Evolutionary conservation across 2,797 vertebrate species (phyloP), one percentile per base, ranked within the genome.

Genomic region (Aphelocoma californica): DNA sequence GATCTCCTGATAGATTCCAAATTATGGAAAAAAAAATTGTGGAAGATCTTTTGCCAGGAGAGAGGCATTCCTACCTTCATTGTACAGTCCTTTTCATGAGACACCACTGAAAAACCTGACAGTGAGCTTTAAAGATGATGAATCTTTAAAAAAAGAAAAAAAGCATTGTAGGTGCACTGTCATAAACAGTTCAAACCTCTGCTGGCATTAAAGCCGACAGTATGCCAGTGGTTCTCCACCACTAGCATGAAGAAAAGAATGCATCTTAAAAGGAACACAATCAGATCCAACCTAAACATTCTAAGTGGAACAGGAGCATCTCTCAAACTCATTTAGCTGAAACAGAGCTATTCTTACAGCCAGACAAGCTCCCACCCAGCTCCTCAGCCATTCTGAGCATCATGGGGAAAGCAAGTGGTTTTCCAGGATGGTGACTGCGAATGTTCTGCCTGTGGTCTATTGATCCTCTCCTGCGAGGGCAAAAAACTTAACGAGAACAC

Each of bases 81-180:
- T 96, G 96, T 90, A 97, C 58, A 96, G 95, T 96, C 96, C 90
- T 95, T 96, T 91, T 97, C 96, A 97, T 96, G 94, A 92, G 93
- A 96, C 94, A 97, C 93, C 89, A 96, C 91, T 95, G 94, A 96
- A 96, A 96, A 97, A 96, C 96, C 95, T 96, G 96, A 96, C 79
- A 96, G 96, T 96, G 95, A 96, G 95, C 95, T 96, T 97, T 97
- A 96, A 96, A 97, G 93, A 96, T 96, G 96, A 96, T 94, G 96
- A 96, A 96, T 96, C 96, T 96, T 96, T 93, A 96, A 96, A 96
- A 96, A 95, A 96, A 96, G 95, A 96, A 97, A 96, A 97, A 91
- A 93, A 96, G 93, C 96, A 95, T 95, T 97, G 96, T 97, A 96
- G 94, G 80, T 97, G 93, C 93, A 93, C 94, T 97, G 96, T 88